phyloP scores from a whole-genome alignment of 2,797 vertebrate species.

The Sebastes kiyomatsui region DNA sequence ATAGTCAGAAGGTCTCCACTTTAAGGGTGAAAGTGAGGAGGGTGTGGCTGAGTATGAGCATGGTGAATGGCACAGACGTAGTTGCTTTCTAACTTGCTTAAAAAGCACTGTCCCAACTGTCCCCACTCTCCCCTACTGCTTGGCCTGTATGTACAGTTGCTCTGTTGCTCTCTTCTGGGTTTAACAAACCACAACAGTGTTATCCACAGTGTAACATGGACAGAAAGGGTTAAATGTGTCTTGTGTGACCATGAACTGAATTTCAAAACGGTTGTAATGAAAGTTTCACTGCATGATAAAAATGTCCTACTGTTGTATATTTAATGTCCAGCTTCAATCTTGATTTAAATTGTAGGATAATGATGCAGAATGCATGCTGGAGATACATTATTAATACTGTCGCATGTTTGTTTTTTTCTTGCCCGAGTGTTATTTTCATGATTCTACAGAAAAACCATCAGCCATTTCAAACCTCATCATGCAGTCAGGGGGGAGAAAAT shows the following conservation, averaged over 20 bases:
- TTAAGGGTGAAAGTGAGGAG: no score
- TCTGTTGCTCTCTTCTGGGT: background rate
- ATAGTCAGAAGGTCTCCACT: no score
- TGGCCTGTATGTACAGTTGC: no score
- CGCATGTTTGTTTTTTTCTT: conserved; percentile 36
- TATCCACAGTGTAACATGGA: background rate
- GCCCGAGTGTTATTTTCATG: conserved; percentile 37
- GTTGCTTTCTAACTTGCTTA: no score
- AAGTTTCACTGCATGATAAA: conserved; percentile 30
- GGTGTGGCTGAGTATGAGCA: no score
- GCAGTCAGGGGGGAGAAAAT: background rate
- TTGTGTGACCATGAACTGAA: conserved; percentile 36
- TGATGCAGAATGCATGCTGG: conserved; percentile 59
- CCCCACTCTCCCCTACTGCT: no score
- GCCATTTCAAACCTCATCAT: conserved; percentile 21
- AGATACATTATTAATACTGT: conserved; percentile 71
- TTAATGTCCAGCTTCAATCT: conserved; percentile 71
- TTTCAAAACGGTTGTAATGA: conserved; percentile 38
- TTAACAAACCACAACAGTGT: background rate
- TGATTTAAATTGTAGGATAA: conserved; percentile 75
- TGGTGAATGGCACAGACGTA: no score
- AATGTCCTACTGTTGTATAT: conserved; percentile 62
- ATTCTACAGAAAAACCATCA: conserved; percentile 36
- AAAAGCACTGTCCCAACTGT: no score
- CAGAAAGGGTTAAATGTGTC: conserved; percentile 15